Evolutionary conservation across 2,113 vertebrate species (phyloP).

Genomic region (Myiopsitta monachus): DNA sequence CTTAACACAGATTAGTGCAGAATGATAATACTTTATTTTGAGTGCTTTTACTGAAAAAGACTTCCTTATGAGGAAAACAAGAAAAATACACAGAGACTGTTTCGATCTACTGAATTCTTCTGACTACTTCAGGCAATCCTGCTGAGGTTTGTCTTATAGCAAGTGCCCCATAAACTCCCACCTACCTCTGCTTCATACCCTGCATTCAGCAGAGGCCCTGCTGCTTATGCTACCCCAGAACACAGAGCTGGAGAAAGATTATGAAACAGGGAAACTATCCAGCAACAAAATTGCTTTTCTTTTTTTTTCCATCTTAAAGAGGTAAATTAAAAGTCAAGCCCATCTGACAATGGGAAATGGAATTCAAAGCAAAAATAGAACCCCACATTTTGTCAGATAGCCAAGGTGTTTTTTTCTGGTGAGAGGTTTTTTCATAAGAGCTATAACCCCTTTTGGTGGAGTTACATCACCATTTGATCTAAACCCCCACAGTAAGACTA

Average conservation of each 20-base stretch:
- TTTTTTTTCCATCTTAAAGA: background rate
- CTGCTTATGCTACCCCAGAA: constrained; percentile 1
- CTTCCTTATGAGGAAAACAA: background rate
- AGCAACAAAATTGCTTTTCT: constrained; percentile 44
- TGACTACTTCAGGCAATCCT: background rate
- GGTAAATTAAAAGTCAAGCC: constrained; percentile 57
- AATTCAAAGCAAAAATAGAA: constrained; percentile 71
- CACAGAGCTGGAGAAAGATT: background rate
- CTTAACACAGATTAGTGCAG: background rate
- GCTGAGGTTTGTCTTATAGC: background rate
- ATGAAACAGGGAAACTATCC: constrained; percentile 54
- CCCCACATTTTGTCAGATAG: constrained; percentile 65
- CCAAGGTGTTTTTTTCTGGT: constrained; percentile 61
- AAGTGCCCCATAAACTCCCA: background rate
- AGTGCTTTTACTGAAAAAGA: background rate
- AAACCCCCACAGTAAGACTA: constrained; percentile 75
- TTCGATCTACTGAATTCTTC: background rate
- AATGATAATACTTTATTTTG: background rate
- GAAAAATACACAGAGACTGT: background rate
- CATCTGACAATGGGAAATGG: constrained; percentile 63
- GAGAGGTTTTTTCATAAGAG: constrained; percentile 77
- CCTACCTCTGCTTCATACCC: background rate
- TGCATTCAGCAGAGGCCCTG: background rate
- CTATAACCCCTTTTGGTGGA: constrained; percentile 71
- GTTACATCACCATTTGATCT: constrained; percentile 83